Evolutionary conservation across 2,797 vertebrate species (phyloP).

Genomic region (Gymnothorax javanicus): DNA sequence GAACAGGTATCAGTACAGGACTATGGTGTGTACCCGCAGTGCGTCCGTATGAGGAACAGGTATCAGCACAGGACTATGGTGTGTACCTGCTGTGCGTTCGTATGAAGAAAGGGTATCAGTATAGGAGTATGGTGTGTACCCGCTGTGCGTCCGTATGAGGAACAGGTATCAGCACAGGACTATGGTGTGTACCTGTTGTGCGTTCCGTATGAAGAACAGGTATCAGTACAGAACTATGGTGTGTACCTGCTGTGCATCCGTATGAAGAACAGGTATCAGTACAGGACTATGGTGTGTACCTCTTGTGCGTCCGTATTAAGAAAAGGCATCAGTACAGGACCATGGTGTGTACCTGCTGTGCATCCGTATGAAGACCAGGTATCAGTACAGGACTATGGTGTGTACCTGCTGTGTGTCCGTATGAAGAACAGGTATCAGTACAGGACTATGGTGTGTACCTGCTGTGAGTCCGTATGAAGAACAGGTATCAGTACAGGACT

Average conservation of each 20-base stretch:
- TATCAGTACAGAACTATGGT: not conserved
- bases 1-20: not conserved
- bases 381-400: not conserved
- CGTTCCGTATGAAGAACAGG: too few relatives aligned
- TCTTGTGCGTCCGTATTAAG: constrained; percentile 63
- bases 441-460: constrained; percentile 70
- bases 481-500: not conserved
- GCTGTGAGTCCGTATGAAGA: constrained; percentile 56
- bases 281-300: constrained; percentile 64
- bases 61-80: not conserved
- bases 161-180: not conserved
- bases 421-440: not conserved
- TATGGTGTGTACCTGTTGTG: constrained; percentile 78
- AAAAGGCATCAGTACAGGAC: not conserved
- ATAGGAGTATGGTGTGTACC: constrained; percentile 64
- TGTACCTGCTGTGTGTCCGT: constrained; percentile 78
- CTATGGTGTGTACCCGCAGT: constrained; percentile 74
- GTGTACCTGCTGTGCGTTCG: constrained; percentile 77
- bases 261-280: not conserved
- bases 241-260: constrained; percentile 77
- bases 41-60: too few relatives aligned
- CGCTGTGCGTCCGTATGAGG: constrained; percentile 66
- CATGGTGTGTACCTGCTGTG: constrained; percentile 78
- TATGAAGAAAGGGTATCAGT: not conserved
- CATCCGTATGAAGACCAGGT: too few relatives aligned